Percentiles rank a stretch among this genome's conserved stretches.
phyloP scores from a whole-genome alignment of 2,797 vertebrate species.

The Paguma larvata region DNA sequence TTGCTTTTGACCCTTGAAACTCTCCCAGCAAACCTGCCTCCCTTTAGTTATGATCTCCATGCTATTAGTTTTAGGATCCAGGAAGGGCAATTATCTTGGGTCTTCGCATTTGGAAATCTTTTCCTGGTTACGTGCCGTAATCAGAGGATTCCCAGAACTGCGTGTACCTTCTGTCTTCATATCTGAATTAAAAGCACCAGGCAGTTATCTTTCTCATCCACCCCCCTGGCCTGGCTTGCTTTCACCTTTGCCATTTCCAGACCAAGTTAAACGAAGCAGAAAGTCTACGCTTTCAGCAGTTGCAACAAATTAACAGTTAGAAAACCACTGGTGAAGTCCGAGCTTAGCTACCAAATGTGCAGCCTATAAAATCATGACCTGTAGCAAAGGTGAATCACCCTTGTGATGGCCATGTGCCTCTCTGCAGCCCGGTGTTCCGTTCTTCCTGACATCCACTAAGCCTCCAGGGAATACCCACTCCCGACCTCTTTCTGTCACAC shows the following conservation, averaged over 20 bases:
- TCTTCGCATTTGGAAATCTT: not conserved
- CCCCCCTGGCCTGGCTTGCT: not conserved
- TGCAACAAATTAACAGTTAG: not conserved
- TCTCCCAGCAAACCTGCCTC: conserved; percentile 14
- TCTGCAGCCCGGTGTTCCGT: not conserved
- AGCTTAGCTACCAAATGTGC: not conserved
- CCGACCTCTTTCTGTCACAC: not conserved
- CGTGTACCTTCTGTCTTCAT: not conserved
- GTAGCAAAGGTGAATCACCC: not conserved
- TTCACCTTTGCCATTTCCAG: not conserved
- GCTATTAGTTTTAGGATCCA: not conserved
- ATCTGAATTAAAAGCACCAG: not conserved
- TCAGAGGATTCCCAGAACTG: not conserved
- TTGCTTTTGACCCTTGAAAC: conserved; percentile 58
- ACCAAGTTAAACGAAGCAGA: not conserved
- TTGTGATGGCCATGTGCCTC: not conserved
- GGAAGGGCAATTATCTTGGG: conserved; percentile 4
- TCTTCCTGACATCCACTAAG: not conserved
- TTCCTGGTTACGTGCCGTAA: not conserved
- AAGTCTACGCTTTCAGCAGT: not conserved
- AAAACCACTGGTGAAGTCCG: not conserved
- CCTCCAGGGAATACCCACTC: not conserved
- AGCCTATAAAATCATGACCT: not conserved
- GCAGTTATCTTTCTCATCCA: not conserved
- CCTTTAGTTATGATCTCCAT: not conserved